phyloP scores from a whole-genome alignment of 2,888 invertebrate species.

The Romanomermis culicivorax region DNA sequence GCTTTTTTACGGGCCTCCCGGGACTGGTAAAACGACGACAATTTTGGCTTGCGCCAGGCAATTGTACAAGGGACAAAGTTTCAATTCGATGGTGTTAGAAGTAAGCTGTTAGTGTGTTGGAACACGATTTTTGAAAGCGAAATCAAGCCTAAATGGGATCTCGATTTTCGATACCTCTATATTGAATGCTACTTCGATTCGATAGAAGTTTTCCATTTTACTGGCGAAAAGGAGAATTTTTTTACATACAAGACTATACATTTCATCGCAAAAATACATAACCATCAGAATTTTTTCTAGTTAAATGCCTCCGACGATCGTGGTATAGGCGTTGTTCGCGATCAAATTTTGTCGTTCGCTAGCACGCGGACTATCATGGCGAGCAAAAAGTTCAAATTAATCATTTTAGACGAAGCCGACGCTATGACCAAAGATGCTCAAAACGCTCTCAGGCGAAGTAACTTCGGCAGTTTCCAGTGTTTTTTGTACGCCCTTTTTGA shows the following conservation, averaged over 20 bases:
- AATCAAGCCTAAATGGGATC: too few relatives aligned
- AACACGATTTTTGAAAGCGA: too few relatives aligned
- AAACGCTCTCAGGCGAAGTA: constrained; percentile 80
- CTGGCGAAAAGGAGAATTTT: too few relatives aligned
- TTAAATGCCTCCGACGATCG: constrained; percentile 95
- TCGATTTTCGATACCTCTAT: too few relatives aligned
- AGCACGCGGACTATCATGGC: constrained; percentile 43
- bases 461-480: too few relatives aligned
- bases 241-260: too few relatives aligned
- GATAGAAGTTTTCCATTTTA: too few relatives aligned
- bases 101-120: constrained; percentile 26
- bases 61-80: constrained; percentile 66
- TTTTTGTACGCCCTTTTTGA: too few relatives aligned
- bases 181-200: too few relatives aligned
- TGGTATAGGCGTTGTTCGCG: constrained; percentile 80
- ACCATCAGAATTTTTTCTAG: too few relatives aligned
- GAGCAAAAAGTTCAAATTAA: constrained; percentile 48
- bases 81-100: constrained; percentile 67
- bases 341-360: constrained; percentile 81
- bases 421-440: constrained; percentile 99
- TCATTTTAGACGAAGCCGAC: constrained; percentile 94
- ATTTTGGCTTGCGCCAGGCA: constrained; percentile 82
- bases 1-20: constrained; percentile 90
- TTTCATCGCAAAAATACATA: too few relatives aligned
- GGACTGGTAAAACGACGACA: constrained; percentile 92